Percentiles rank a stretch among this genome's conserved stretches.
Evolutionary conservation across 2,113 vertebrate genomes (phyloP).

Genomic region (Vombatus ursinus): DNA sequence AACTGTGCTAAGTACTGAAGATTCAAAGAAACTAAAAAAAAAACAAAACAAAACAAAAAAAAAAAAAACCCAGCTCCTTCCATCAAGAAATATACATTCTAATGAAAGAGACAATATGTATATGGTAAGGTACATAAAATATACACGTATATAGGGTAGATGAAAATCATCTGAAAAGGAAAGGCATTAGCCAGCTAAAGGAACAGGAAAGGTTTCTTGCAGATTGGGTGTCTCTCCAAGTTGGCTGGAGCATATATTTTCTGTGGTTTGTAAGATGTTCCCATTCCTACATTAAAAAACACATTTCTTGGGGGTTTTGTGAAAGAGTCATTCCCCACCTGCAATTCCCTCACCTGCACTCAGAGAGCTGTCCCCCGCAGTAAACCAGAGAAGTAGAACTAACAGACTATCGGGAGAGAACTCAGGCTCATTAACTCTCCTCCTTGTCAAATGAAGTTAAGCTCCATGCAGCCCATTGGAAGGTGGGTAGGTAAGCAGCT

Average conservation of each 20-base stretch:
- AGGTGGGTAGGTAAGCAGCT: neutral
- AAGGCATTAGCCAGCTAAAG: neutral
- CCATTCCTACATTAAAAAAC: neutral
- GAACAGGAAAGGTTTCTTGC: neutral
- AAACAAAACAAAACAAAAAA: neutral
- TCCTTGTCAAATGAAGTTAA: neutral
- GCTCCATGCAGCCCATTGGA: neutral
- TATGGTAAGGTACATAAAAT: neutral
- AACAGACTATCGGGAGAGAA: neutral
- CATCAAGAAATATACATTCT: neutral
- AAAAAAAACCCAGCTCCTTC: neutral
- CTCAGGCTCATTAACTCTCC: slow-evolving; percentile 2
- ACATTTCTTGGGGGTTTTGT: slow-evolving; percentile 13
- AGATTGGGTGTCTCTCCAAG: neutral
- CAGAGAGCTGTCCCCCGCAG: neutral
- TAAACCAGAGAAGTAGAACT: neutral
- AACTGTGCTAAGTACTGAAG: neutral
- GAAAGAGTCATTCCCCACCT: neutral
- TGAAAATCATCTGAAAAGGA: neutral
- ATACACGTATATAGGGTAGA: neutral
- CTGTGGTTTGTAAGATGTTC: neutral
- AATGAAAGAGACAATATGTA: neutral
- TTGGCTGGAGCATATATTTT: neutral
- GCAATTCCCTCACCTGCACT: neutral
- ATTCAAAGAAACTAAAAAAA: neutral